phyloP scores from a whole-genome alignment of 2,797 vertebrate species.

The Yasuhikotakia modesta region DNA sequence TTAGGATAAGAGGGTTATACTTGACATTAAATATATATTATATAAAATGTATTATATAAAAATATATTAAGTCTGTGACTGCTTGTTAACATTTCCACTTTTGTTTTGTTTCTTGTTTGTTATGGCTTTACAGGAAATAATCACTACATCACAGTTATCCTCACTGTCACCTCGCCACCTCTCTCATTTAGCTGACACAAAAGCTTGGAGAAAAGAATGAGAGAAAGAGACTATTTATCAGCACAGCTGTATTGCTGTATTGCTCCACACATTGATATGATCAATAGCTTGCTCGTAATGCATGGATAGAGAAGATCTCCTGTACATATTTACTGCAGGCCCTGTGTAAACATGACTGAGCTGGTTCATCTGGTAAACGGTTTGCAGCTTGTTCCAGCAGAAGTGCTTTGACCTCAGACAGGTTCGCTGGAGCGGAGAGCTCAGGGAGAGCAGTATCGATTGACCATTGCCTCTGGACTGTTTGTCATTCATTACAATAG shows the following conservation, averaged over 20 bases:
- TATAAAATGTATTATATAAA: no score
- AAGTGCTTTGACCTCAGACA: constrained; percentile 31
- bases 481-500: constrained; percentile 43
- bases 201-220: background rate
- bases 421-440: constrained; percentile 7
- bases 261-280: constrained; percentile 6
- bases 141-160: background rate
- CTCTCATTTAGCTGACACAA: background rate
- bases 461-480: constrained; percentile 16
- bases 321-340: constrained; percentile 5
- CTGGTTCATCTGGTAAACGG: constrained; percentile 9
- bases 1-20: no score
- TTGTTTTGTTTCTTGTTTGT: background rate
- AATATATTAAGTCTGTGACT: background rate
- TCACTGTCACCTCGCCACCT: background rate
- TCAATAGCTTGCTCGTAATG: constrained; percentile 25
- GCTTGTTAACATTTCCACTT: background rate
- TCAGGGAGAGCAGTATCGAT: constrained; percentile 32
- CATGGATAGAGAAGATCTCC: background rate
- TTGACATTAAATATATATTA: no score
- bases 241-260: background rate
- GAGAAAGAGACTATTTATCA: background rate
- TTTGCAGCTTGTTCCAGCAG: background rate
- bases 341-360: constrained; percentile 1
- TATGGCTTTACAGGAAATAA: background rate